These are phyloP conservation scores for Psococerastis gibbosa DNA, from an alignment of 2,888 invertebrate genomes.

Conservation along the genomic window DNA sequence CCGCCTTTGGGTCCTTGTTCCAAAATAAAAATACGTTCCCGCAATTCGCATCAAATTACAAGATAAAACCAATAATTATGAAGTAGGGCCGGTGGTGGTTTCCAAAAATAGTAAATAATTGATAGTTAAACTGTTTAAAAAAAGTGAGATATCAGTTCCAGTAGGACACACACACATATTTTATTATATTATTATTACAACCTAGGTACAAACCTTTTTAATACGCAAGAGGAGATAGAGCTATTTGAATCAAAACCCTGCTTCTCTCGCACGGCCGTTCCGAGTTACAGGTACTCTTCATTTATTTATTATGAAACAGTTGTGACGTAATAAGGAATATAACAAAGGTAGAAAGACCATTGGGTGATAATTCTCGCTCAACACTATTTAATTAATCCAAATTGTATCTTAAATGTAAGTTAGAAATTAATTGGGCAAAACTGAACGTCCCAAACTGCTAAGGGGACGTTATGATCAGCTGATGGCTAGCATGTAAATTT, in stretches of 20 bases:
- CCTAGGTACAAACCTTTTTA: too few relatives aligned
- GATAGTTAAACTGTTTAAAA: neutral
- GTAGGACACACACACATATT: neutral
- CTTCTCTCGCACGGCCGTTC: neutral
- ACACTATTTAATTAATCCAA: neutral
- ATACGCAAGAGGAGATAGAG: too few relatives aligned
- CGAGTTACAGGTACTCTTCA: constrained; percentile 6
- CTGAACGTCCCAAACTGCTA: neutral
- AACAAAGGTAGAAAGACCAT: constrained; percentile 1
- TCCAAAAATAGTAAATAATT: neutral
- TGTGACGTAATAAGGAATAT: constrained; percentile 8
- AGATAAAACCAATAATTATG: too few relatives aligned
- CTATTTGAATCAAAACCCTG: neutral
- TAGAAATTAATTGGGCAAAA: neutral
- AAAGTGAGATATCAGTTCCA: neutral
- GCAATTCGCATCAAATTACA: too few relatives aligned
- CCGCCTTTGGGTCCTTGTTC: too few relatives aligned
- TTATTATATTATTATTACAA: too few relatives aligned
- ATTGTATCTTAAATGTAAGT: neutral
- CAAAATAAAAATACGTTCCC: too few relatives aligned
- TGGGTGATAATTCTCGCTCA: neutral
- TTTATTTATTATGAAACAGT: constrained; percentile 10
- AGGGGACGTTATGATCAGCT: neutral
- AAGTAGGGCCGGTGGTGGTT: too few relatives aligned
- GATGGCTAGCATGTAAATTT: neutral